Conservation (phyloP, 2,888 invertebrate species). For the Hoplodrina ambigua region DNA sequence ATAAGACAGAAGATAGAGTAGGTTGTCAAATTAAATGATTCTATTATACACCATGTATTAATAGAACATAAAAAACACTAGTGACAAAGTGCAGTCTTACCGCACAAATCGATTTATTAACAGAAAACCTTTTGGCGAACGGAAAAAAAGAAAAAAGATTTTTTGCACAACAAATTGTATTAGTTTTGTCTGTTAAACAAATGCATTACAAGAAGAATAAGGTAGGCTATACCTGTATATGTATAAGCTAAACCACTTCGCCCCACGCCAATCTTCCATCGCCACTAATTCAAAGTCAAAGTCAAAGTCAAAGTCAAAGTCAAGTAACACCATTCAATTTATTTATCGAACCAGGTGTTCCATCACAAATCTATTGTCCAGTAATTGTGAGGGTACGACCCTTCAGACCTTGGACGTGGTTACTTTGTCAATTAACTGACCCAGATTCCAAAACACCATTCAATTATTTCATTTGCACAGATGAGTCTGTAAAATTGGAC, state of each 20-base stretch:
- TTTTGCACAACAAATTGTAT: no score
- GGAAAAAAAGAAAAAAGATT: no score
- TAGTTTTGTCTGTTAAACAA: constrained; percentile 1
- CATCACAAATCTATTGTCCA: constrained; percentile 49
- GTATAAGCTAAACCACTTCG: background rate
- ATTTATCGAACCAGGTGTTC: constrained; percentile 58
- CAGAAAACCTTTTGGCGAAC: no score
- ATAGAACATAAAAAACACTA: no score
- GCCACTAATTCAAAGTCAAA: constrained; percentile 18
- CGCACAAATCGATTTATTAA: background rate
- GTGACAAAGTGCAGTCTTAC: no score
- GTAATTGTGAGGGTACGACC: constrained; percentile 44
- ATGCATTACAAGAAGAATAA: background rate
- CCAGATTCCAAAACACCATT: constrained; percentile 44
- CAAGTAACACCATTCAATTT: constrained; percentile 45
- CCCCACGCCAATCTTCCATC: constrained; percentile 21
- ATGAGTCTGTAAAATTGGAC: constrained; percentile 41
- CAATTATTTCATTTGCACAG: constrained; percentile 56
- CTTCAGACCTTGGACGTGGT: constrained; percentile 42
- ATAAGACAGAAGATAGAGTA: no score
- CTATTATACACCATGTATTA: no score
- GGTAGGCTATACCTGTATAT: background rate
- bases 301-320: no score
- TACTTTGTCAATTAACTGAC: constrained; percentile 61
- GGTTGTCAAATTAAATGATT: no score